Evolutionary conservation across 2,113 vertebrate species (phyloP).

Genomic region (Otis tarda): DNA sequence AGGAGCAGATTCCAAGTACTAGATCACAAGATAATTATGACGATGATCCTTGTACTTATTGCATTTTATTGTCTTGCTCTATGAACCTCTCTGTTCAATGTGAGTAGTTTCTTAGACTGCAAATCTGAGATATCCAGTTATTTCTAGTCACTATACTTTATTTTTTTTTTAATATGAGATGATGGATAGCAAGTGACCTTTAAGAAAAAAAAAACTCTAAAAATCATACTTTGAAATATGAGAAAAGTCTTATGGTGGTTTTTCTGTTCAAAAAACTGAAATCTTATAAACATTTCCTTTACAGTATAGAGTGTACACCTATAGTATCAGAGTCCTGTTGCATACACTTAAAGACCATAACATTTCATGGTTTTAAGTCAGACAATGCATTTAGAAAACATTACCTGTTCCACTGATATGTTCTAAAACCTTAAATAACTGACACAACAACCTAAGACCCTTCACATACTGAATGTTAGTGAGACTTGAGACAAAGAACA

Average conservation of each 20-base stretch:
- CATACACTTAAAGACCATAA: not conserved
- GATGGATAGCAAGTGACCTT: not conserved
- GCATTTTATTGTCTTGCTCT: not conserved
- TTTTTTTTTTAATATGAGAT: rapidly evolving
- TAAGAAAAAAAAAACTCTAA: not conserved
- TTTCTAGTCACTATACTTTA: not conserved
- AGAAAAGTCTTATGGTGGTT: not conserved
- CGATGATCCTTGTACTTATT: not conserved
- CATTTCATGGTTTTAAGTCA: not conserved
- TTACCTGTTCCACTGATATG: not conserved
- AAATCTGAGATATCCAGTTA: not conserved
- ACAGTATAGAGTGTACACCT: not conserved
- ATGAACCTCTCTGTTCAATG: not conserved
- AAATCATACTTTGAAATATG: not conserved
- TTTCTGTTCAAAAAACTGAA: not conserved
- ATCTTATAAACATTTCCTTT: not conserved
- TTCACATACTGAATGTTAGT: not conserved
- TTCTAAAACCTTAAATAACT: not conserved
- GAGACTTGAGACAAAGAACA: not conserved
- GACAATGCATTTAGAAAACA: not conserved
- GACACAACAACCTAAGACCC: not conserved
- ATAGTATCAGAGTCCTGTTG: not conserved
- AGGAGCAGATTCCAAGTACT: not conserved
- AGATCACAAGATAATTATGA: not conserved
- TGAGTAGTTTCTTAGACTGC: not conserved